These are phyloP conservation scores for Spicauda simplicius DNA, from an alignment of 2,888 invertebrate species.

Conservation along the genomic window DNA sequence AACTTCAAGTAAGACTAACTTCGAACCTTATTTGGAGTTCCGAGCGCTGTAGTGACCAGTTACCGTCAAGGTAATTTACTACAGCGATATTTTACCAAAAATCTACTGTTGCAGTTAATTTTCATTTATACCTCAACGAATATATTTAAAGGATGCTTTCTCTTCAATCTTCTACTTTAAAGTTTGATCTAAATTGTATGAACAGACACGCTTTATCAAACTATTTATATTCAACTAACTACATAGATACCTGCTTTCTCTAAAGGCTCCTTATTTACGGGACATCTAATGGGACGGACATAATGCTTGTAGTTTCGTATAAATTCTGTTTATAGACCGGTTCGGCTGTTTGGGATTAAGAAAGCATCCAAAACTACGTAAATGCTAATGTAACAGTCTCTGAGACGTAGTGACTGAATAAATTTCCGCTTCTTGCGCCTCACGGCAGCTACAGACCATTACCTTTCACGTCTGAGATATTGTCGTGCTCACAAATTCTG, in stretches of 20 bases:
- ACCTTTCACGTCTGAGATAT: slow-evolving; percentile 21
- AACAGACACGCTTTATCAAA: background rate
- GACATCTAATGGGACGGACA: background rate
- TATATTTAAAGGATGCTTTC: too few relatives aligned
- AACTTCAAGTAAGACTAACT: too few relatives aligned
- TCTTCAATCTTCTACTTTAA: too few relatives aligned
- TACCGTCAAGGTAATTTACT: too few relatives aligned
- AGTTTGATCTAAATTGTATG: background rate
- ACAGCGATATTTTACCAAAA: too few relatives aligned
- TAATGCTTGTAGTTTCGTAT: slow-evolving; percentile 8
- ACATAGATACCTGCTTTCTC: slow-evolving; percentile 2
- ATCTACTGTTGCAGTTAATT: too few relatives aligned
- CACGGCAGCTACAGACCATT: slow-evolving; percentile 11
- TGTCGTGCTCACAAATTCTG: background rate
- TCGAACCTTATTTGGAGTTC: too few relatives aligned
- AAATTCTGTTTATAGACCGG: slow-evolving; percentile 13
- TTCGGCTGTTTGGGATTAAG: slow-evolving; percentile 15
- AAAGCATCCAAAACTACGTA: slow-evolving; percentile 33
- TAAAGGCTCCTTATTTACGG: slow-evolving; percentile 8
- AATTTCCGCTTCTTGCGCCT: slow-evolving; percentile 14
- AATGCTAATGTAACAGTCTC: slow-evolving; percentile 34
- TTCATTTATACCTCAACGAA: too few relatives aligned
- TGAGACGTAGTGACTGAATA: slow-evolving; percentile 14
- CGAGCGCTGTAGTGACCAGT: too few relatives aligned
- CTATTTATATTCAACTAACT: background rate